Conservation (phyloP, 2,888 invertebrate genomes). For the Nasonia oneida region DNA sequence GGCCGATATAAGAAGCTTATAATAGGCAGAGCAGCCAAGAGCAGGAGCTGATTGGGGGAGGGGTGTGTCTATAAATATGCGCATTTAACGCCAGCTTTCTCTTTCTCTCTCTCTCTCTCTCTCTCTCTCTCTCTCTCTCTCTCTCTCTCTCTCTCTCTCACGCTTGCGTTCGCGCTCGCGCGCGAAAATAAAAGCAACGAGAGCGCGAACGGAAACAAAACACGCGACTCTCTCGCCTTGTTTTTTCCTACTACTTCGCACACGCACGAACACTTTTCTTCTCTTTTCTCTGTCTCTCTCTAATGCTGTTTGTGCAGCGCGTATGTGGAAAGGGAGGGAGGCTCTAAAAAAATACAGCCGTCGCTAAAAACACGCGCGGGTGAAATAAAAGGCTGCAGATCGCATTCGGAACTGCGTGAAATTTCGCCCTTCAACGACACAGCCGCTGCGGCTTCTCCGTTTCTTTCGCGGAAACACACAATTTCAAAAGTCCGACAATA, state of each 20-base stretch:
- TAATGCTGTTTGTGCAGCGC: slow-evolving; percentile 1
- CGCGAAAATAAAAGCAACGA: slow-evolving; percentile 38
- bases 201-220: slow-evolving; percentile 35
- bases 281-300: neutral
- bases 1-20: slow-evolving; percentile 58
- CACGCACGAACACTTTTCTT: neutral
- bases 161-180: neutral
- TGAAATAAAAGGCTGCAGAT: slow-evolving; percentile 16
- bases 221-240: slow-evolving; percentile 14
- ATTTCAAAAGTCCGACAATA: slow-evolving; percentile 73
- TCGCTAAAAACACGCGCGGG: neutral
- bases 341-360: slow-evolving; percentile 50
- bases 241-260: neutral
- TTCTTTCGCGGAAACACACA: slow-evolving; percentile 68
- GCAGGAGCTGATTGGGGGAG: slow-evolving; percentile 20
- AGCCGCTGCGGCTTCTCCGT: slow-evolving; percentile 36
- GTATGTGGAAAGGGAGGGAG: neutral
- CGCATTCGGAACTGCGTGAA: slow-evolving; percentile 14
- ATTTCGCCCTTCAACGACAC: slow-evolving; percentile 41
- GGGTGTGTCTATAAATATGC: slow-evolving; percentile 52
- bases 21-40: slow-evolving; percentile 30
- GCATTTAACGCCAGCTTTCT: slow-evolving; percentile 47
- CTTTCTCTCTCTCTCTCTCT: neutral
- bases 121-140: too few species aligned
- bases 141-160: too few species aligned